Conservation (phyloP, 1,140 invertebrate species). For the Oryctes rhinoceros region DNA sequence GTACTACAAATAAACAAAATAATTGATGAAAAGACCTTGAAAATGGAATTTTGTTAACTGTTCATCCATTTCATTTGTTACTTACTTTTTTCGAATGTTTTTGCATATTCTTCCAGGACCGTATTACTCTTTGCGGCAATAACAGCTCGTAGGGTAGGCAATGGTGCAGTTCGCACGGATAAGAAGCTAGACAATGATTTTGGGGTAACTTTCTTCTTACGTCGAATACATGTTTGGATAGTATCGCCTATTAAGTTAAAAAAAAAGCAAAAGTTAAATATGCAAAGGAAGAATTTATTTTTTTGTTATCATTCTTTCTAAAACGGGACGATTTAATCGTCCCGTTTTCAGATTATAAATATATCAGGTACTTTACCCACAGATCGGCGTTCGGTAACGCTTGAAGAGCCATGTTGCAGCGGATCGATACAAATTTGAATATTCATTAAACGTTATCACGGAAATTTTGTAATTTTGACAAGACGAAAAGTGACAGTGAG, state of each 20-base stretch:
- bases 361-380: neutral
- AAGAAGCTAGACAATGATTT: neutral
- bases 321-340: neutral
- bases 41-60: too few relatives aligned
- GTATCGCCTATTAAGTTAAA: neutral
- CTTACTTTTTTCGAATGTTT: too few relatives aligned
- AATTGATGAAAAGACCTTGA: too few relatives aligned
- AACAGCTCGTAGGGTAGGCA: too few relatives aligned
- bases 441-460: constrained; percentile 38
- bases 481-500: constrained; percentile 22
- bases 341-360: neutral
- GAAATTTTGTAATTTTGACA: constrained; percentile 38
- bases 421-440: constrained; percentile 35
- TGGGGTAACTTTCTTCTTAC: neutral
- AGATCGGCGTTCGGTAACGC: neutral
- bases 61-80: too few relatives aligned
- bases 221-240: neutral
- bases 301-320: too few relatives aligned
- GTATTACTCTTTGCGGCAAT: too few relatives aligned
- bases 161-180: too few relatives aligned
- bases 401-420: constrained; percentile 28
- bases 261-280: neutral
- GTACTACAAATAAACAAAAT: too few relatives aligned
- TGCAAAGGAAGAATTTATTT: neutral
- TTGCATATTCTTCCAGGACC: too few relatives aligned